Evolutionary conservation across 2,888 invertebrate genomes (phyloP), one percentile per base, ranked within the genome.

Genomic region (Philereme transversata): DNA sequence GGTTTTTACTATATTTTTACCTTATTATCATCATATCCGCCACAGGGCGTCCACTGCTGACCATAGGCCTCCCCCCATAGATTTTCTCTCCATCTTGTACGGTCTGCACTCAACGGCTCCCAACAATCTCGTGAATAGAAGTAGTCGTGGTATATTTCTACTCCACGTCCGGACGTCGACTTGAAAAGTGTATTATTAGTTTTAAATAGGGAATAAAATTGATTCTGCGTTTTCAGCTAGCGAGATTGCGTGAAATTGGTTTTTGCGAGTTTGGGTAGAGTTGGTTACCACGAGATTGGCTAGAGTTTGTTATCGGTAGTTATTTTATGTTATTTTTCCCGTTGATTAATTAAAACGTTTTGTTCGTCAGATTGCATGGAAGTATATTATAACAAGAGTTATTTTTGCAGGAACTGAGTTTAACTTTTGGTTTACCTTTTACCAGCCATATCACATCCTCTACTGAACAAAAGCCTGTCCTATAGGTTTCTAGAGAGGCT

Each of bases 161-260:
- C 52, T 58, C 52, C 6, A 36, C 40, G 4, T 11, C 33, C 8
- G 5, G 22, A 58, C 33, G 35, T 40, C 11, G 11, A 49, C 38
- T 62, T 46, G 41, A 51, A 65, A 53, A 55, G 51, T 55, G n/a
- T 56, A 59, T 48, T 49, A 58, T 60, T 63, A 59, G 61, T 59
- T 65, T 60, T 53, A 51, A 66, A 63, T 66, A 33, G 52, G 51
- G 3, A 22, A 22, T 22, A 22, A 48, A 58, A 66, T 60, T 61
- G 56, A 50, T 48, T 65, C 51, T 54, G 44, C 38, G 33, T 41
- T 50, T 9, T 1, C 11, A 51, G 46, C 50, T 33, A 49, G 33
- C 11, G 54, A 40, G 56, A 61, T 53, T 53, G 49, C 22, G 22
- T 22, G 22, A 22, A 22, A 22, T 22, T 22, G 22, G 22, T 22